Percentiles rank a stretch among this genome's conserved stretches.
Conservation (phyloP, 2,888 invertebrate species). For the Bombylius discolor region DNA sequence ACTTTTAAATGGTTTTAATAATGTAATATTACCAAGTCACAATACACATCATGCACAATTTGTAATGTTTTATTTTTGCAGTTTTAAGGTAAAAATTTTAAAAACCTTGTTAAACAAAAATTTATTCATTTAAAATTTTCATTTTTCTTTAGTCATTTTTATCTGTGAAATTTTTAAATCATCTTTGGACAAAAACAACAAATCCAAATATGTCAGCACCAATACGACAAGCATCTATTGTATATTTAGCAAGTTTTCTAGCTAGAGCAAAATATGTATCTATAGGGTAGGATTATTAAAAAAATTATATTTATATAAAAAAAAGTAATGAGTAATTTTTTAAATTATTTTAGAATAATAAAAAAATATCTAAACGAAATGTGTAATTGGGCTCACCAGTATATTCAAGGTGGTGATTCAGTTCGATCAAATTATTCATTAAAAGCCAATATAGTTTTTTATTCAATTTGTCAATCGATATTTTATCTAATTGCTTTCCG, state of each 20-base stretch:
- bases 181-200: constrained; percentile 60
- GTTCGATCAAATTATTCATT: constrained; percentile 38
- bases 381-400: constrained; percentile 72
- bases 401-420: constrained; percentile 43
- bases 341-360: constrained; percentile 43
- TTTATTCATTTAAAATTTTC: neutral
- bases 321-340: neutral
- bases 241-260: constrained; percentile 62
- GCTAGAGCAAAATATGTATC: constrained; percentile 53
- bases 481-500: constrained; percentile 89
- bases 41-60: constrained; percentile 70
- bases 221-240: constrained; percentile 54
- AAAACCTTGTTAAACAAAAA: neutral
- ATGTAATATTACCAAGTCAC: constrained; percentile 68
- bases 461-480: constrained; percentile 79
- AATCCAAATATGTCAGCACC: constrained; percentile 50
- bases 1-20: constrained; percentile 59
- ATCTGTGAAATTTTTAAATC: constrained; percentile 52
- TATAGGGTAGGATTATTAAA: constrained; percentile 40
- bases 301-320: neutral
- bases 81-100: constrained; percentile 40
- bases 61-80: constrained; percentile 58
- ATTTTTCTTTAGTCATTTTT: constrained; percentile 25
- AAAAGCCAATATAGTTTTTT: constrained; percentile 75
- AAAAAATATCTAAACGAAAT: constrained; percentile 54